Evolutionary conservation across 2,888 invertebrate genomes (phyloP).

Genomic region (Epistrophe eligans): DNA sequence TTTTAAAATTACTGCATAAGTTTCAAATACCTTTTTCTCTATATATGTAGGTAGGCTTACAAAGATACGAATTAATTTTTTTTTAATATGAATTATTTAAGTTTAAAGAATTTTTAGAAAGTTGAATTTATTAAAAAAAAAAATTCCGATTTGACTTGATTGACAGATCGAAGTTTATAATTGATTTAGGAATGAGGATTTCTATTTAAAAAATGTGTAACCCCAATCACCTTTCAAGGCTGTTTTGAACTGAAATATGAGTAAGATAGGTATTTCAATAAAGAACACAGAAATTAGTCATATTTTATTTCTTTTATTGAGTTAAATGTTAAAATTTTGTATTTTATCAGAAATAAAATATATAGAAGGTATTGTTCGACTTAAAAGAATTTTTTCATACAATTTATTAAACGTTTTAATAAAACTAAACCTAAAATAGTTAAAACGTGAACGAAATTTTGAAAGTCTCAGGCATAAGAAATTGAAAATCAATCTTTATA

Average conservation of each 20-base stretch:
- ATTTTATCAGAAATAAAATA: no score
- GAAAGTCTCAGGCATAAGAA: no score
- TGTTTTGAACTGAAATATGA: neutral
- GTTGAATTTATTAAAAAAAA: constrained; percentile 9
- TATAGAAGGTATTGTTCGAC: no score
- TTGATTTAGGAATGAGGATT: neutral
- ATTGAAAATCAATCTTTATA: no score
- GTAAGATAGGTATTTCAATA: neutral
- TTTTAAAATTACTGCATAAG: neutral
- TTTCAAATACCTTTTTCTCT: neutral
- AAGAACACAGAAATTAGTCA: neutral
- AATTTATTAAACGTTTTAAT: no score
- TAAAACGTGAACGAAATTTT: no score
- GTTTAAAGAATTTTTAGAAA: constrained; percentile 13
- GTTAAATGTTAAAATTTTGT: no score
- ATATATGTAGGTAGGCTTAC: no score
- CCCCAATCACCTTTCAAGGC: neutral
- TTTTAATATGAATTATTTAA: constrained; percentile 3
- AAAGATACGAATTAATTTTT: neutral
- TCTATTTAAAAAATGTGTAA: neutral
- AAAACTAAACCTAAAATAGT: no score
- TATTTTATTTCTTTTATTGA: no score
- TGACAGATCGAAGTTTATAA: neutral
- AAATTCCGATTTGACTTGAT: neutral
- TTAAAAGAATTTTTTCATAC: no score